Conservation (phyloP, 2,113 vertebrate genomes). For the Charadrius vociferus region DNA sequence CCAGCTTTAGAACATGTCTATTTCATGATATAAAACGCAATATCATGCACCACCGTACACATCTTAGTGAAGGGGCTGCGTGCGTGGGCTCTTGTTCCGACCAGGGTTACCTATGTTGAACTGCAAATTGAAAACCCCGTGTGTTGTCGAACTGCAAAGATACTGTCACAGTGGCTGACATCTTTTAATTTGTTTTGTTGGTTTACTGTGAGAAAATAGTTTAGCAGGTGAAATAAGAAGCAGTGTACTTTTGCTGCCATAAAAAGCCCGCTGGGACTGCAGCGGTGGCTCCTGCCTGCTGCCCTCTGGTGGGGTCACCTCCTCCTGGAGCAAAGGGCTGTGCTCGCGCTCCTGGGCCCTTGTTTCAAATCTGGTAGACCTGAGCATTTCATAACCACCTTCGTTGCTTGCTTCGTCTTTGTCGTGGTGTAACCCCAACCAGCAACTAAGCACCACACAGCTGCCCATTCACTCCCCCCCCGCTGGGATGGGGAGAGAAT, state of each 20-base stretch:
- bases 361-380: background rate
- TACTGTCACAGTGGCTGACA: accelerated
- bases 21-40: background rate
- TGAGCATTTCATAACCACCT: background rate
- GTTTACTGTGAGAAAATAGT: background rate
- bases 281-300: background rate
- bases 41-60: background rate
- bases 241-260: background rate
- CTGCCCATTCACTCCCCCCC: background rate
- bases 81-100: background rate
- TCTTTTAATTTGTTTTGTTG: background rate
- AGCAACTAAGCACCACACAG: background rate
- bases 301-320: conserved; percentile 20
- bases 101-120: background rate
- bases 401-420: background rate
- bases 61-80: background rate
- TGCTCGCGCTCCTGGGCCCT: accelerated
- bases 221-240: background rate
- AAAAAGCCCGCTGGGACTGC: background rate
- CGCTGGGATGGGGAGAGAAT: background rate
- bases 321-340: background rate
- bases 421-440: background rate
- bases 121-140: background rate
- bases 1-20: background rate
- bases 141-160: background rate